These are phyloP conservation scores for Panthera leo DNA, from an alignment of 2,113 vertebrate species.

Conservation along the genomic window DNA sequence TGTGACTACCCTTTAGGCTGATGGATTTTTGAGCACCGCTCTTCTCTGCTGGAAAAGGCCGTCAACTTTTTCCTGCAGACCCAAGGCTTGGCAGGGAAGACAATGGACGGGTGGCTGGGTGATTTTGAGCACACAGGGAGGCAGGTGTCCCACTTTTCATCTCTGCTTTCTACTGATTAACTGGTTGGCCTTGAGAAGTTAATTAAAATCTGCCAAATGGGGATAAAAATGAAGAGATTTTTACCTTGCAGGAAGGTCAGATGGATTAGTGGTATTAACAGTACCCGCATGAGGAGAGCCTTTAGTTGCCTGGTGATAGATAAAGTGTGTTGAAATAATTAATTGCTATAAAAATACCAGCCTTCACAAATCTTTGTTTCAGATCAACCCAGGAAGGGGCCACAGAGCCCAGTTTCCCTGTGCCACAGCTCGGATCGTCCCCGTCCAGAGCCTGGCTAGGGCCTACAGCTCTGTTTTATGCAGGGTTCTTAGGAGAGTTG, in stretches of 20 bases:
- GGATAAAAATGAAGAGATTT: conserved; percentile 77
- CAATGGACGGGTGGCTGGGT: not conserved
- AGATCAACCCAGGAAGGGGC: conserved; percentile 36
- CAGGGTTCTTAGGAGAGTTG: not conserved
- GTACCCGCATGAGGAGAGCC: conserved; percentile 54
- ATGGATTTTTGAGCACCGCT: not conserved
- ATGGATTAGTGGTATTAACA: conserved; percentile 76
- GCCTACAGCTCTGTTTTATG: not conserved
- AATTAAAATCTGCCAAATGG: conserved; percentile 81
- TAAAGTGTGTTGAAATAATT: conserved; percentile 68
- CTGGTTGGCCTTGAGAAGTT: conserved; percentile 76
- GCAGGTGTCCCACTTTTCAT: conserved; percentile 69
- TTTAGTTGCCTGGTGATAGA: conserved; percentile 66
- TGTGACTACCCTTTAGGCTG: conserved; percentile 24
- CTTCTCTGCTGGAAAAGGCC: conserved; percentile 4
- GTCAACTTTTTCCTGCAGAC: not conserved
- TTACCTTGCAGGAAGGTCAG: conserved; percentile 77
- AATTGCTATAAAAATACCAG: conserved; percentile 63
- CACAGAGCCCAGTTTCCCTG: not conserved
- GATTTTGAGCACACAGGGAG: conserved; percentile 14
- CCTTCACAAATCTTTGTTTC: conserved; percentile 20
- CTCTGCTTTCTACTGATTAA: conserved; percentile 71
- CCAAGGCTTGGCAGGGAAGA: not conserved
- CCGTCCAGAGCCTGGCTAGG: not conserved
- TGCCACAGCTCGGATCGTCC: not conserved